Evolutionary conservation across 2,888 invertebrate genomes (phyloP).

Genomic region (Drosophila niveifrons): DNA sequence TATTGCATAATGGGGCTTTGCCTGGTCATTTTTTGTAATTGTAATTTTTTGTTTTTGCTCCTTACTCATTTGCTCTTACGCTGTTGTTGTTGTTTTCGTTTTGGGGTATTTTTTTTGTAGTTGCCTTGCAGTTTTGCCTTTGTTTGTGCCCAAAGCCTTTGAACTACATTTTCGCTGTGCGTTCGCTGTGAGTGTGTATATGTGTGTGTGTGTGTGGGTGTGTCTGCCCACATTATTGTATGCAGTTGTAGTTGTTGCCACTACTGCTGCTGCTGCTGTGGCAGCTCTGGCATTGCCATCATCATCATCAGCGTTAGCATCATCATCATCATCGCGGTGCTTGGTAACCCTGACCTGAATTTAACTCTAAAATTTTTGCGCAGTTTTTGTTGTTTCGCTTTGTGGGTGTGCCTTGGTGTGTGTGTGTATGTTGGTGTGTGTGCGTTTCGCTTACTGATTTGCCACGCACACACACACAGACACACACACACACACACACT

Average conservation of each 20-base stretch:
- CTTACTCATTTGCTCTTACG: slow-evolving; percentile 16
- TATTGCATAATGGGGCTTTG: slow-evolving; percentile 51
- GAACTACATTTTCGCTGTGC: slow-evolving; percentile 58
- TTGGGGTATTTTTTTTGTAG: slow-evolving; percentile 7
- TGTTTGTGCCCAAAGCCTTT: slow-evolving; percentile 68
- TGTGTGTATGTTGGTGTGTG: slow-evolving; percentile 23
- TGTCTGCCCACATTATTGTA: slow-evolving; percentile 54
- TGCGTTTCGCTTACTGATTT: slow-evolving; percentile 43
- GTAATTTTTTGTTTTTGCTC: slow-evolving; percentile 24
- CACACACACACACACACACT: slow-evolving; percentile 17
- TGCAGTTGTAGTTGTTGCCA: slow-evolving; percentile 26
- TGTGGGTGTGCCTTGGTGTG: slow-evolving; percentile 15
- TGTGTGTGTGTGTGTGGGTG: slow-evolving; percentile 32
- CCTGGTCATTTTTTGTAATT: slow-evolving; percentile 25
- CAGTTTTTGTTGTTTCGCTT: slow-evolving; percentile 38
- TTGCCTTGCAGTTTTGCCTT: slow-evolving; percentile 31
- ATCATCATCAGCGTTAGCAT: slow-evolving; percentile 45
- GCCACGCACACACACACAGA: slow-evolving; percentile 37
- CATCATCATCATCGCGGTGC: slow-evolving; percentile 58
- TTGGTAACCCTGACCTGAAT: slow-evolving; percentile 74
- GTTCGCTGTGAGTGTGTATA: slow-evolving; percentile 22
- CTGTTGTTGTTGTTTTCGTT: slow-evolving; percentile 12
- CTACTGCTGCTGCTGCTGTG: slow-evolving; percentile 28
- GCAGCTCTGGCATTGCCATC: slow-evolving; percentile 45
- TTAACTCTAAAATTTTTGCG: slow-evolving; percentile 63